phyloP scores from a whole-genome alignment of 2,113 vertebrate species.

The Cyphomyrus discorhynchus region DNA sequence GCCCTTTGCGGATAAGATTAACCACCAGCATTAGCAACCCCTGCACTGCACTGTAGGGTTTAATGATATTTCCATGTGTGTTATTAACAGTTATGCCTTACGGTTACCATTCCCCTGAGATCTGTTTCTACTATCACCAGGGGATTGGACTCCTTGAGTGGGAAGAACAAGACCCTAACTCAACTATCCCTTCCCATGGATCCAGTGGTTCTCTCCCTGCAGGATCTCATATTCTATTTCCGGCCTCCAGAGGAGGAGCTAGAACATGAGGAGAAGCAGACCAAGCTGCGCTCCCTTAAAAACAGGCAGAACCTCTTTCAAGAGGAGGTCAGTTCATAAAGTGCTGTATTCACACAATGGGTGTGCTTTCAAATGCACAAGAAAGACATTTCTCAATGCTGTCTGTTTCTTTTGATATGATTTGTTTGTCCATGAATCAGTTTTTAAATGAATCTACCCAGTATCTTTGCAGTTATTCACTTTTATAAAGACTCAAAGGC shows the following conservation, averaged over 20 bases:
- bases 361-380: neutral
- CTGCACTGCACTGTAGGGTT: neutral
- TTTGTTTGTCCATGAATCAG: neutral
- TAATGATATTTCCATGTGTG: neutral
- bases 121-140: conserved; percentile 45
- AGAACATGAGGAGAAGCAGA: conserved; percentile 85
- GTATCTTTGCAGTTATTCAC: neutral
- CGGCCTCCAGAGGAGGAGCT: conserved; percentile 81
- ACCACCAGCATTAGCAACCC: neutral
- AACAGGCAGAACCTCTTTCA: conserved; percentile 89
- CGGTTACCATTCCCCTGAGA: neutral
- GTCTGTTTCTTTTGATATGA: neutral
- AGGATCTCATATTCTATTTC: conserved; percentile 87
- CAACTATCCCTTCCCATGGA: conserved; percentile 70
- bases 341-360: neutral
- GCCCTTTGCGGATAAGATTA: neutral
- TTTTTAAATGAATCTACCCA: neutral
- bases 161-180: conserved; percentile 69
- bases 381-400: neutral
- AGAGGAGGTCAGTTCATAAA: conserved; percentile 67
- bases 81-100: neutral
- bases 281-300: conserved; percentile 79
- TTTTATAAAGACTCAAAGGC: neutral
- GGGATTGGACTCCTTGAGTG: conserved; percentile 75
- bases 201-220: conserved; percentile 74